Base-by-base conservation (phyloP, 2,888 invertebrate species). In the Tryphoninae sp. region DNA sequence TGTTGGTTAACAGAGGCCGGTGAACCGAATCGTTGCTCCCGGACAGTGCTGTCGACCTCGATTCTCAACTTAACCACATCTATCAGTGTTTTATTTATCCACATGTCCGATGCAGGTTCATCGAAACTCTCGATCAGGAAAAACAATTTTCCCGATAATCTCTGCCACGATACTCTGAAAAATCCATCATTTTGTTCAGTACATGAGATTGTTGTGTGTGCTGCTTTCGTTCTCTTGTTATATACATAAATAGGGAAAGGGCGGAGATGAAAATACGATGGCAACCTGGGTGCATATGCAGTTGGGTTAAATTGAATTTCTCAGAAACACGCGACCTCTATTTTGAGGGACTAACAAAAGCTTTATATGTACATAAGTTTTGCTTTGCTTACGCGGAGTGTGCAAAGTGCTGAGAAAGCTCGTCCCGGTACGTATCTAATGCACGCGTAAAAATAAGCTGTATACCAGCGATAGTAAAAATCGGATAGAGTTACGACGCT, bases 241-340 rank as follows among this genome's bases (percentile, higher is more conserved):
- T 45, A 45, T 45, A 45, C 13, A 45, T 45, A 45, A 13, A 45
- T 45, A 45, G 9, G 3, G 9, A 55, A 19, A 55, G 55, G 8
- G 33, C 1, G 68, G 55, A 51, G n/a, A 26, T 59, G 49, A 67
- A 67, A 49, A 51, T 49, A 9, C 68, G 2, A 16, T 55, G 11
- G 53, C 26, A 33, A 33, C 53, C 23, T 33, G 9, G 33, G 26
- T 67, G 58, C 67, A 49, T 67, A 65, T 61, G 75, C 59, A 67
- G 59, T 59, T 67, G 19, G 59, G 26, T 58, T 59, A 69, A 77
- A 77, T 77, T 77, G 68, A 61, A 77, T 77, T 77, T 69, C 69
- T 69, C 61, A 26, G 68, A 69, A 77, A 69, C 76, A 69, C 76
- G 76, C 76, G 76, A 77, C 68, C 68, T 53, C 53, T 53, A 53